These are phyloP conservation scores for Anableps anableps DNA, from an alignment of 2,797 vertebrate genomes.

Conservation along the genomic window DNA sequence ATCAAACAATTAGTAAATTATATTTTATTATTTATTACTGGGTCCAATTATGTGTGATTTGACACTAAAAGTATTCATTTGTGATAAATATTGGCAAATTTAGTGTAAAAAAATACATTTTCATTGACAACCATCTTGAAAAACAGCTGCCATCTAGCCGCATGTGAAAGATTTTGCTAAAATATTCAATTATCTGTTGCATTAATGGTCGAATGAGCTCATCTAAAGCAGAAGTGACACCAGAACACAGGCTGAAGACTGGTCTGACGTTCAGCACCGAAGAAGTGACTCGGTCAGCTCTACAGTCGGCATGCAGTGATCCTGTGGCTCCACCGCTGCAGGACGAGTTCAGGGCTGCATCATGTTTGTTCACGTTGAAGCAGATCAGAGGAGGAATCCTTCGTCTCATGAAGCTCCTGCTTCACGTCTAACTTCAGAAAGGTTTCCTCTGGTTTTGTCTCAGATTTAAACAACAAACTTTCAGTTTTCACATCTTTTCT, in stretches of 20 bases:
- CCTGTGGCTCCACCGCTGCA: no score
- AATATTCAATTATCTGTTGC: no score
- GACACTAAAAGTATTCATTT: no score
- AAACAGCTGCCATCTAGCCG: no score
- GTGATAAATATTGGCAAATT: no score
- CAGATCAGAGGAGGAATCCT: neutral
- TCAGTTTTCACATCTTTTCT: neutral
- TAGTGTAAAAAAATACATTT: no score
- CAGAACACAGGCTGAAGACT: slow-evolving; percentile 5
- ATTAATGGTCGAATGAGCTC: neutral
- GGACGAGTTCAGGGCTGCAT: neutral
- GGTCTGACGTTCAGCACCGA: slow-evolving; percentile 47
- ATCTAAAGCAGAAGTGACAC: no score
- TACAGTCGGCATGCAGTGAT: slow-evolving; percentile 50
- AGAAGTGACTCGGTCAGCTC: slow-evolving; percentile 26
- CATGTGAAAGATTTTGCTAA: no score
- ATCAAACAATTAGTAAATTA: no score
- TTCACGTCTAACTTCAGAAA: neutral
- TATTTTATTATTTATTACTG: no score
- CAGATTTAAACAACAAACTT: neutral
- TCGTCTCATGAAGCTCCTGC: neutral
- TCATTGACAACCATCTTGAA: no score
- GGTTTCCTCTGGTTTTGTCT: neutral
- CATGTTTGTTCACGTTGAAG: neutral
- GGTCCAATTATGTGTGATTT: no score